phyloP scores from a whole-genome alignment of 2,888 invertebrate species.

The Ectemnius cavifrons region DNA sequence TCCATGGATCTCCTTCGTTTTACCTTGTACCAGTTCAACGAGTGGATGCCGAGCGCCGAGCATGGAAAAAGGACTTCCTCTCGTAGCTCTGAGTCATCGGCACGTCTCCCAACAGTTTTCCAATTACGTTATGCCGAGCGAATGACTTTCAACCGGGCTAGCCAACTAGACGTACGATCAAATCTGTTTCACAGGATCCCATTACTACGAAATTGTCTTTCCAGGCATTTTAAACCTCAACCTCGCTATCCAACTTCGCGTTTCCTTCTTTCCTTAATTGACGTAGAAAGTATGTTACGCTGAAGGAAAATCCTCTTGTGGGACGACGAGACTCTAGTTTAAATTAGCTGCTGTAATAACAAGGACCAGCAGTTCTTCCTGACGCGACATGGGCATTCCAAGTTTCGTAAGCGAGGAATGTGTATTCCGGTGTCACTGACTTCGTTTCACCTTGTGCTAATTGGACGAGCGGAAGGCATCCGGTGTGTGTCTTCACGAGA shows the following conservation, averaged over 20 bases:
- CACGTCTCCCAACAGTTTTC: constrained; percentile 39
- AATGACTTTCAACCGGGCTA: constrained; percentile 14
- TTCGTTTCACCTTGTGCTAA: constrained; percentile 47
- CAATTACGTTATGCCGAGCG: background rate
- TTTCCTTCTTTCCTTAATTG: too few species aligned
- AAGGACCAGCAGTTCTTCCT: too few species aligned
- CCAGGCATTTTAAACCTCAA: background rate
- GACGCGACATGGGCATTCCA: too few species aligned
- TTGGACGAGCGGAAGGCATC: constrained; percentile 53
- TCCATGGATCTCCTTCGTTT: constrained; percentile 57
- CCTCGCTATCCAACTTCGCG: too few species aligned
- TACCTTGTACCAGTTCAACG: constrained; percentile 69
- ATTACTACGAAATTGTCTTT: constrained; percentile 11
- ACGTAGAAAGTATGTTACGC: too few species aligned
- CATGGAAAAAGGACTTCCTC: constrained; percentile 69
- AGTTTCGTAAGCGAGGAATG: too few species aligned
- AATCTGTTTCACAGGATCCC: constrained; percentile 26
- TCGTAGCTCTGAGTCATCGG: constrained; percentile 65
- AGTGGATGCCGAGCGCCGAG: constrained; percentile 58
- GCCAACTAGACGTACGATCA: constrained; percentile 14
- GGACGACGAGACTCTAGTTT: too few species aligned
- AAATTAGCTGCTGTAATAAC: too few species aligned
- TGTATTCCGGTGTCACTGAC: constrained; percentile 37
- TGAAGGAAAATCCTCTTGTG: too few species aligned
- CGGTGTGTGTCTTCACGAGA: constrained; percentile 35